Base-by-base conservation (phyloP, 1,140 invertebrate genomes). In the Lasioglossum baleicum region DNA sequence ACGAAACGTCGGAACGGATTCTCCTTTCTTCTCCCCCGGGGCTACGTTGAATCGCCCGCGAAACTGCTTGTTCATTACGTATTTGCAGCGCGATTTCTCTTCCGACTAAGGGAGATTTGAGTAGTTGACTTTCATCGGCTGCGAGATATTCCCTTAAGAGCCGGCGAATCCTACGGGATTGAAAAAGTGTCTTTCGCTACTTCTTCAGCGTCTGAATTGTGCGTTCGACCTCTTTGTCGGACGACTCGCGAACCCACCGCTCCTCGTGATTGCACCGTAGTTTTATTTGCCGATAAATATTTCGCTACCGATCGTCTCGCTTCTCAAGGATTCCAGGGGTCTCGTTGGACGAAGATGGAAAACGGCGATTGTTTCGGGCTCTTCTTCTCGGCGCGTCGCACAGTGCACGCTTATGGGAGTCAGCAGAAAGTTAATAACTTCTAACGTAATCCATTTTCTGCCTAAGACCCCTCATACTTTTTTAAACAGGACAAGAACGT, bases 1-100 rank as follows among this genome's bases (percentile, higher is more conserved):
- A 31, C 8, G 42, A 42, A 17, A 56, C 31, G 56, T 13, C 15
- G 53, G 17, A 53, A 44, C 31, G 22, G 17, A 61, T 61, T 61
- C 20, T 40, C 8, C 17, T 72, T 44, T 48, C 2, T 48, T 61
- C 48, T n/a, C 8, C 48, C 17, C 10, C 60, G 17, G 26, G 60
- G 56, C 5, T 7, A 20, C 6, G 60, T 64, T 51, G 60, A 73
- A 73, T 63, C 15, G 22, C 6, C 26, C 60, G 70, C 40, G 60
- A 48, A 51, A 73, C 58, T 51, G 60, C 20, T 74, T 22, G 61
- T 74, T 74, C 69, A 61, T 72, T 61, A 67, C 20, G 42, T 44
- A 67, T n/a, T 67, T 51, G 65, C 65, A 67, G 42, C 42, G n/a
- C 11, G 65, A 66, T 44, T 66, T 44, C 64, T 20, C 40, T 66